phyloP scores from a whole-genome alignment of 2,888 invertebrate species.

The Papilio elwesi region DNA sequence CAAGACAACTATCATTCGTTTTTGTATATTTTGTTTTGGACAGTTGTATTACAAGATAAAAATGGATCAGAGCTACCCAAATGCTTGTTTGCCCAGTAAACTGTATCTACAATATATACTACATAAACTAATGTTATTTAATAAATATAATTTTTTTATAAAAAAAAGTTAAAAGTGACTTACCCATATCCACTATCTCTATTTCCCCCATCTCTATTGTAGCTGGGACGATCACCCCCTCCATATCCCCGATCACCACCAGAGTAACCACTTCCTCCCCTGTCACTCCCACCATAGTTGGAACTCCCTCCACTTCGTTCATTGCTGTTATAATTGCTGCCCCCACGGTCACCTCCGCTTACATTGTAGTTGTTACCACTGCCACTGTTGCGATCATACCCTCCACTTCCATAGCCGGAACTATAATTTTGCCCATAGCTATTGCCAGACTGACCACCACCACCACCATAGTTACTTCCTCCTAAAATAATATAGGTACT shows the following conservation, averaged over 20 bases:
- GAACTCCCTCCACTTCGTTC: slow-evolving; percentile 73
- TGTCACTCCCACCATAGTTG: slow-evolving; percentile 63
- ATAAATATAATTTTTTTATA: background rate
- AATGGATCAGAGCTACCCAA: background rate
- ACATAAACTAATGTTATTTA: background rate
- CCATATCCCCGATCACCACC: slow-evolving; percentile 74
- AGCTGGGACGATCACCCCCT: slow-evolving; percentile 77
- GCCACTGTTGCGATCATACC: slow-evolving; percentile 56
- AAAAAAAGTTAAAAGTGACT: slow-evolving; percentile 57
- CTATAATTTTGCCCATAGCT: slow-evolving; percentile 70
- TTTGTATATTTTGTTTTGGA: background rate
- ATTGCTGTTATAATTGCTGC: slow-evolving; percentile 69
- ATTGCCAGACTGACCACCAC: slow-evolving; percentile 59
- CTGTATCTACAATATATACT: background rate
- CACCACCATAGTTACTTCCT: slow-evolving; percentile 61
- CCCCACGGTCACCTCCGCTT: slow-evolving; percentile 69
- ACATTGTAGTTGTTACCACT: slow-evolving; percentile 64
- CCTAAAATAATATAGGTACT: slow-evolving; percentile 49
- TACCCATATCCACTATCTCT: slow-evolving; percentile 85
- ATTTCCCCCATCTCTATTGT: slow-evolving; percentile 84
- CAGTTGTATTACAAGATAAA: background rate
- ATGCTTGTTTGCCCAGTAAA: background rate
- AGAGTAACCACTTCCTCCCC: slow-evolving; percentile 69
- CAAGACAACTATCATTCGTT: background rate
- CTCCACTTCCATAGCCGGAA: slow-evolving; percentile 63